Evolutionary conservation across 2,888 invertebrate species (phyloP).

Genomic region (Drosophila paramelanica): DNA sequence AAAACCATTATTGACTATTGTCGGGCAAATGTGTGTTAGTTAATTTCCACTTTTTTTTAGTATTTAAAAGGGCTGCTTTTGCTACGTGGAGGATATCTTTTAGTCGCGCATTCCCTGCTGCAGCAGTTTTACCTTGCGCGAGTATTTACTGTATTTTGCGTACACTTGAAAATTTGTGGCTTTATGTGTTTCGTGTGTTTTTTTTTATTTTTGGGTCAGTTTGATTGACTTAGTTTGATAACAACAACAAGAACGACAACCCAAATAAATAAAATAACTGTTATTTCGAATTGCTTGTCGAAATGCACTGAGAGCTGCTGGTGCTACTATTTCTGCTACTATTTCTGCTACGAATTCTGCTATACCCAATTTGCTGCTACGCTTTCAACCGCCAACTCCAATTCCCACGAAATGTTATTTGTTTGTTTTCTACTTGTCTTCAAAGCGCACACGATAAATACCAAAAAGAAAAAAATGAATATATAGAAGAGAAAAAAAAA

Average conservation of each 20-base stretch:
- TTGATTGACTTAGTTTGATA: slow-evolving; percentile 43
- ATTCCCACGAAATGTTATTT: slow-evolving; percentile 67
- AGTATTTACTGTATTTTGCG: slow-evolving; percentile 15
- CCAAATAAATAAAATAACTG: neutral
- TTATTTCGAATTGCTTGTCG: slow-evolving; percentile 18
- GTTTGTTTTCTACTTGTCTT: slow-evolving; percentile 71
- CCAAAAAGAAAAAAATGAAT: slow-evolving; percentile 4
- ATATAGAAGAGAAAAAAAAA: slow-evolving; percentile 28
- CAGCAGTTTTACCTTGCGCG: neutral
- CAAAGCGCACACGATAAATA: slow-evolving; percentile 29
- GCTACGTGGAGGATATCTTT: no score
- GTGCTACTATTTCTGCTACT: neutral
- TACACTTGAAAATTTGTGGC: slow-evolving; percentile 26
- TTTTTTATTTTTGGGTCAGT: slow-evolving; percentile 41
- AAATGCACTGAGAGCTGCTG: slow-evolving; percentile 10
- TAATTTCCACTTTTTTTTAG: no score
- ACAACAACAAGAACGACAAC: slow-evolving; percentile 4
- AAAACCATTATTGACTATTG: no score
- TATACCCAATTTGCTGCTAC: slow-evolving; percentile 36
- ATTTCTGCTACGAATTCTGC: slow-evolving; percentile 18
- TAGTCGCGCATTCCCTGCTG: no score
- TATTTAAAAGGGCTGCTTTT: no score
- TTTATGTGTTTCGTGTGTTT: slow-evolving; percentile 25
- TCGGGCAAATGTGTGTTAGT: no score
- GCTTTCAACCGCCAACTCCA: slow-evolving; percentile 43